Base-by-base conservation (phyloP, 2,113 vertebrate genomes). In the Erinaceus europaeus region DNA sequence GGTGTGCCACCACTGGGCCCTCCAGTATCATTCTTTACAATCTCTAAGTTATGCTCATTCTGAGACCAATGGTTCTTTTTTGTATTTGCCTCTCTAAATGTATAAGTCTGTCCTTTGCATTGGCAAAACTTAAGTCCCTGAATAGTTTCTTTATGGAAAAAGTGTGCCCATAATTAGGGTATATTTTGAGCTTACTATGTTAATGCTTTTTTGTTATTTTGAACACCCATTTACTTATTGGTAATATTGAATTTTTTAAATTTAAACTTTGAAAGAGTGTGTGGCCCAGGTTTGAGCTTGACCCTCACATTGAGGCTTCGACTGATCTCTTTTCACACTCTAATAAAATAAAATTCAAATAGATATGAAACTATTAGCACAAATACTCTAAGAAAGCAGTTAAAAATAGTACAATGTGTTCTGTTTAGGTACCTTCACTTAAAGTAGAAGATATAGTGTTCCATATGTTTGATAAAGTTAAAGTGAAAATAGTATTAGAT, bases 401-500 rank as follows among this genome's bases (percentile, higher is more conserved):
- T 67, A 81, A 81, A 42, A 84, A 62, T 84, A 21, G 32, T 75
- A 68, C 72, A 83, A n/a, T 91, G 23, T 86, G 23, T 86, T 84
- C 55, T 92, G 87, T 96, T 13, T 67, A 99, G 99, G 96, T 96
- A 72, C 98, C 98, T 0, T 97, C 97, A 50, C 97, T 99, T 90
- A 98, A 96, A 25, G 97, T 99, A 74, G 98, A 98, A 96, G 97
- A 97, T n/a, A 98, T 98, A 82, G 97, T 96, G 3, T 98, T 99
- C 71, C 92, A 61, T 80, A 87, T 99, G 46, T 99, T 99, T 97
- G 98, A 99, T 96, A 98, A 96, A 94, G 98, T 99, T 92, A 98
- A 97, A 95, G 99, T 99, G 81, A 98, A 98, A 89, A 95, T 99
- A 94, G 98, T 94, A 88, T 96, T 99, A 76, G 99, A 99, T 69